Evolutionary conservation across 2,888 invertebrate species (phyloP).

Genomic region (Stenodema calcarata): DNA sequence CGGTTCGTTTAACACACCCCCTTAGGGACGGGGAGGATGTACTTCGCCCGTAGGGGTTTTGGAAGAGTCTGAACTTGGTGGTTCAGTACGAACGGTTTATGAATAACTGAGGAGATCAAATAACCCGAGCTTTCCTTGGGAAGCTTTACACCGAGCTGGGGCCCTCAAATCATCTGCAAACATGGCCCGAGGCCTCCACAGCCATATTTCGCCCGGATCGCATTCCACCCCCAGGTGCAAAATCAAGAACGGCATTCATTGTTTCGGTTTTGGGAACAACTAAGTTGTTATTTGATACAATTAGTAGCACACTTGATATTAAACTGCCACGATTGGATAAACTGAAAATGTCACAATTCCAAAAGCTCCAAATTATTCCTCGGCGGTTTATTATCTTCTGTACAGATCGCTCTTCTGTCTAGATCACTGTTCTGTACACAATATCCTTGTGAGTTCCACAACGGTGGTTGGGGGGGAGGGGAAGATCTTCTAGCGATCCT

Average conservation of each 20-base stretch:
- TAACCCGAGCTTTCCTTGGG: slow-evolving; percentile 40
- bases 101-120: slow-evolving; percentile 50
- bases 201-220: neutral
- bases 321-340: too few species aligned
- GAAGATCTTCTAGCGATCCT: too few species aligned
- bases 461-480: too few species aligned
- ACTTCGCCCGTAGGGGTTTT: slow-evolving; percentile 32
- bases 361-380: too few species aligned
- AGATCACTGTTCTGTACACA: too few species aligned
- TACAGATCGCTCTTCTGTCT: too few species aligned
- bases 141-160: neutral
- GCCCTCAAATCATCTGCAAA: slow-evolving; percentile 40
- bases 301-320: too few species aligned
- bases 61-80: slow-evolving; percentile 26
- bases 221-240: neutral
- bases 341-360: too few species aligned
- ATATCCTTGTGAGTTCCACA: too few species aligned
- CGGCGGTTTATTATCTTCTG: too few species aligned
- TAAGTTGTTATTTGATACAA: too few species aligned
- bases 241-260: neutral
- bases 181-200: neutral
- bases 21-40: neutral
- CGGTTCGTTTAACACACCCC: slow-evolving; percentile 48
- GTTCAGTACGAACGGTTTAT: slow-evolving; percentile 46
- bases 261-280: neutral